A percentile compares a stretch with the other conserved stretches of the same genome.
Evolutionary conservation across 2,888 invertebrate species (phyloP).

Genomic region (Ectemnius cavifrons): DNA sequence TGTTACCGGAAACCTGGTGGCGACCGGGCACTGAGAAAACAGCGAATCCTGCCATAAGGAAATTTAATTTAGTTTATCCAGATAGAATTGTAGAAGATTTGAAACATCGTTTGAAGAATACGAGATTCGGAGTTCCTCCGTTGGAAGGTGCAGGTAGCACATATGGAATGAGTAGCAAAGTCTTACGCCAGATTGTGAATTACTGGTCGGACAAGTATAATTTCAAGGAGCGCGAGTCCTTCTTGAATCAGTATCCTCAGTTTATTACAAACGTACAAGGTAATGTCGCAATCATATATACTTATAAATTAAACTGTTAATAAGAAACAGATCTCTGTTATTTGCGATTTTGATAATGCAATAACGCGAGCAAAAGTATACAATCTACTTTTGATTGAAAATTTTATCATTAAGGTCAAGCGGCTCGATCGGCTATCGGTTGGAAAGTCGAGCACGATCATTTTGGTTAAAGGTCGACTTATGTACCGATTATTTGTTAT

Average conservation of each 20-base stretch:
- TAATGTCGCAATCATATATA: background rate
- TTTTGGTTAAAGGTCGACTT: too few species aligned
- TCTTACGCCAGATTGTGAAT: constrained; percentile 83
- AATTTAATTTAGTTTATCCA: background rate
- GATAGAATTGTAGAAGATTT: constrained; percentile 79
- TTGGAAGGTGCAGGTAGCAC: constrained; percentile 85
- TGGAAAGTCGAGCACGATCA: too few species aligned
- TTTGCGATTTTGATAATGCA: too few species aligned
- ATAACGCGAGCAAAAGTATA: too few species aligned
- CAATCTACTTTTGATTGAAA: constrained; percentile 4
- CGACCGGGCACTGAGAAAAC: background rate
- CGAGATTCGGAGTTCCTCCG: constrained; percentile 80
- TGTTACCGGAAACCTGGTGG: background rate
- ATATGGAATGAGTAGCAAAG: constrained; percentile 89
- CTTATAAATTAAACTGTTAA: too few species aligned
- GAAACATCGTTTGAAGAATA: constrained; percentile 80
- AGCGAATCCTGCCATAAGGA: background rate
- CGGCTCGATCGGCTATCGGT: too few species aligned
- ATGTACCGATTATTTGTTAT: too few species aligned
- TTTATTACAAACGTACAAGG: constrained; percentile 89
- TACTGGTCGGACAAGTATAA: constrained; percentile 90
- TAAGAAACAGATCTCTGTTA: too few species aligned
- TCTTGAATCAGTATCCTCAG: constrained; percentile 87
- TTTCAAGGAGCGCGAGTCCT: constrained; percentile 84
- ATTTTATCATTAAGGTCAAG: background rate